Conservation (phyloP, 2,888 invertebrate genomes). For the Protula sp. region DNA sequence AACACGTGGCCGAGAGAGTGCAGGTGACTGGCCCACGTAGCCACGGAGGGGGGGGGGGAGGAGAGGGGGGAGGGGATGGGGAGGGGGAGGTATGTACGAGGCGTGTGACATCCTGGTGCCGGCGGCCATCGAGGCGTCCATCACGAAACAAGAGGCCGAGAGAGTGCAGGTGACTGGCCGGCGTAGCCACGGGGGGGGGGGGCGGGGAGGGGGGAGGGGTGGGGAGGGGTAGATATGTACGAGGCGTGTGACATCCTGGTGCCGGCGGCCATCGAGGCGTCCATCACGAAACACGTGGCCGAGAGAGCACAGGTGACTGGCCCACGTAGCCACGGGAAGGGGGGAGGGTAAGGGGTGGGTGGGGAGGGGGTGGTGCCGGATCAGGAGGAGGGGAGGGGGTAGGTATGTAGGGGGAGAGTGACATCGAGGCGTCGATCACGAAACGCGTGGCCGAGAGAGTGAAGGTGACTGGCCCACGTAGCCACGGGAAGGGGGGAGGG, state of each 20-base stretch:
- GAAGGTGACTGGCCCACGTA: no score
- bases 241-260: slow-evolving; percentile 95
- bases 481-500: no score
- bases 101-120: slow-evolving; percentile 95
- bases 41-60: no score
- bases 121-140: slow-evolving; percentile 88
- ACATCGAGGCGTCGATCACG: slow-evolving; percentile 81
- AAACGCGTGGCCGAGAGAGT: background rate
- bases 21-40: no score
- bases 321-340: no score
- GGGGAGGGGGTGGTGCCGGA: no score
- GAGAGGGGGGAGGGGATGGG: no score
- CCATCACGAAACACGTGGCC: slow-evolving; percentile 57
- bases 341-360: no score
- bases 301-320: background rate
- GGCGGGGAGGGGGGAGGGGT: no score
- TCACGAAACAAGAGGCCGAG: slow-evolving; percentile 41
- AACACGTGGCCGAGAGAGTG: no score
- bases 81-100: slow-evolving; percentile 70
- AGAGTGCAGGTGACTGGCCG: background rate
- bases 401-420: slow-evolving; percentile 78
- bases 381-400: no score
- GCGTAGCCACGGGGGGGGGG: no score
- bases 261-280: slow-evolving; percentile 90
- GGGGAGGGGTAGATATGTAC: slow-evolving; percentile 64